Evolutionary conservation across 1,140 invertebrate genomes (phyloP).

Genomic region (Hestina assimilis): DNA sequence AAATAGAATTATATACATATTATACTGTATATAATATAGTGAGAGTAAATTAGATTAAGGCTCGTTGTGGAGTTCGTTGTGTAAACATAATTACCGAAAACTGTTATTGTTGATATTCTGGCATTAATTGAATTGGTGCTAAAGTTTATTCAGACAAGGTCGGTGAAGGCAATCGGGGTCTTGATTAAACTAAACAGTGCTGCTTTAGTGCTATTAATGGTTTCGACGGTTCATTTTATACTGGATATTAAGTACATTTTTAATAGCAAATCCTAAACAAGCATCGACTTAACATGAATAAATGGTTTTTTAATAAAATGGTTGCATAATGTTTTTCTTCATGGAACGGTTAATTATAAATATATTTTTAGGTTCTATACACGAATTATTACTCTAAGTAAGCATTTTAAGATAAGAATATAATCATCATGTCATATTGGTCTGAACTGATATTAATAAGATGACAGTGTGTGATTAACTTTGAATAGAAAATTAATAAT

Average conservation of each 20-base stretch:
- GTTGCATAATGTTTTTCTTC: background rate
- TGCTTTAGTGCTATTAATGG: conserved; percentile 37
- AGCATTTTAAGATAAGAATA: no score
- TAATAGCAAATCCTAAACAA: no score
- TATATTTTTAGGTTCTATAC: background rate
- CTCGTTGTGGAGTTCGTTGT: conserved; percentile 37
- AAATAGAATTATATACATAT: background rate
- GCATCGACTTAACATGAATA: no score
- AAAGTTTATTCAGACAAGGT: conserved; percentile 68
- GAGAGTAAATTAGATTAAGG: conserved; percentile 31
- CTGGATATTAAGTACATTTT: background rate
- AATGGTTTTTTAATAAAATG: no score
- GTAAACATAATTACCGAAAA: conserved; percentile 65
- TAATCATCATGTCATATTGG: no score
- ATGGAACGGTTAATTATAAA: background rate
- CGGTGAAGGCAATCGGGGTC: conserved; percentile 56
- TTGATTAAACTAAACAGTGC: conserved; percentile 68
- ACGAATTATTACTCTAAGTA: background rate
- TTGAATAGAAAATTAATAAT: no score
- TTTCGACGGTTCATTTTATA: conserved; percentile 3
- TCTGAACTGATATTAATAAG: no score
- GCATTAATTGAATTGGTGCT: conserved; percentile 65
- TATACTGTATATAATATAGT: background rate
- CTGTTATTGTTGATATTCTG: conserved; percentile 65
- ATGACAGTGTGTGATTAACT: no score